These are phyloP conservation scores for Apotomis turbidana DNA, from an alignment of 2,888 invertebrate genomes.

Conservation along the genomic window DNA sequence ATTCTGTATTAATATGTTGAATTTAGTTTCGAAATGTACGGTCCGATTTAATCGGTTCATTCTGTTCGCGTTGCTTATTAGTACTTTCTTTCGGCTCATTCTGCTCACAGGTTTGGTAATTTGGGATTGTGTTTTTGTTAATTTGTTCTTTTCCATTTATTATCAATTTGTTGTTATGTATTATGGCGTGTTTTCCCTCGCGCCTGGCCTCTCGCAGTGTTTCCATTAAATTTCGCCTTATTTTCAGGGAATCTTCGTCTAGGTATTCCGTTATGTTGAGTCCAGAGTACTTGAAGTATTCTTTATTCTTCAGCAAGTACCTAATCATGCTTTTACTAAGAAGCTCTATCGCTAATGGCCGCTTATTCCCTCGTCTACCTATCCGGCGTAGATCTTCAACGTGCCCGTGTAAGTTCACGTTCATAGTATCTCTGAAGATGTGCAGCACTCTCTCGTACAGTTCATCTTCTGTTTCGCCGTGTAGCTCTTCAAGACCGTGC, in stretches of 20 bases:
- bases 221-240: neutral
- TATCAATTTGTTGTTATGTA: neutral
- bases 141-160: neutral
- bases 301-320: neutral
- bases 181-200: constrained; percentile 8
- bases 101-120: no score
- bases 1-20: constrained; percentile 26
- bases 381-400: constrained; percentile 1
- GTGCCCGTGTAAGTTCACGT: neutral
- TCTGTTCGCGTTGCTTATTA: neutral
- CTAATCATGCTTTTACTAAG: constrained; percentile 8
- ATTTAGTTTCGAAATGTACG: constrained; percentile 31
- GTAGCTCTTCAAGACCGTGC: neutral
- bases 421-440: constrained; percentile 1
- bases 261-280: neutral
- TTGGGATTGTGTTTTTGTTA: neutral
- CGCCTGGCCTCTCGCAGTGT: neutral
- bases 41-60: neutral
- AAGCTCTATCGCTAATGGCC: constrained; percentile 9
- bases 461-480: neutral
- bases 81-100: no score
- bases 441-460: neutral
- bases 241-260: neutral
- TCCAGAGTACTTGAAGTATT: constrained; percentile 16
- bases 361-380: constrained; percentile 1